phyloP scores from a whole-genome alignment of 2,797 vertebrate species.

The Betta splendens region DNA sequence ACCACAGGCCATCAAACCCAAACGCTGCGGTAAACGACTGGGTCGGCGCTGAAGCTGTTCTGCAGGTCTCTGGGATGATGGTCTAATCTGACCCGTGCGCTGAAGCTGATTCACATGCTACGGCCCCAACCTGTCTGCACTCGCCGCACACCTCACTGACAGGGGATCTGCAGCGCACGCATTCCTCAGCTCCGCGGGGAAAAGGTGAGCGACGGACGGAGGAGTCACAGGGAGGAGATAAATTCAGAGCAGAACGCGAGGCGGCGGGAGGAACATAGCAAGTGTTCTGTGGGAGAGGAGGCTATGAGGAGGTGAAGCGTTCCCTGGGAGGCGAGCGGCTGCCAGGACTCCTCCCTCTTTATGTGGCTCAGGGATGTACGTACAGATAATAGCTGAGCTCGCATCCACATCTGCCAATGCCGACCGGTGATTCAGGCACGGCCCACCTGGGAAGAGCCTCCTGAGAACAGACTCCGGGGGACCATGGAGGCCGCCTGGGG shows the following conservation, averaged over 20 bases:
- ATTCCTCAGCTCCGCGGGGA: constrained; percentile 71
- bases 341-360: constrained; percentile 60
- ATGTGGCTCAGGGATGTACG: constrained; percentile 47
- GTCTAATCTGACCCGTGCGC: constrained; percentile 77
- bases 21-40: no score
- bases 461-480: constrained; percentile 45
- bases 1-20: no score
- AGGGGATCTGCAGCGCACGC: constrained; percentile 71
- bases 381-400: constrained; percentile 57
- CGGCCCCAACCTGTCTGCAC: constrained; percentile 82
- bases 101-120: constrained; percentile 72
- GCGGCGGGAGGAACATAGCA: constrained; percentile 29
- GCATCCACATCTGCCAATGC: constrained; percentile 52
- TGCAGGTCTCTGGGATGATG: constrained; percentile 63
- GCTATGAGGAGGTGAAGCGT: constrained; percentile 58
- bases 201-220: constrained; percentile 18
- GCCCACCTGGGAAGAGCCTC: constrained; percentile 41
- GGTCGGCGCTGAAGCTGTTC: no score
- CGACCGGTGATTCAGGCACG: constrained; percentile 57
- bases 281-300: constrained; percentile 29
- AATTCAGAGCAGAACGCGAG: constrained; percentile 58
- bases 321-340: constrained; percentile 55
- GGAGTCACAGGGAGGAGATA: constrained; percentile 57
- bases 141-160: constrained; percentile 76
- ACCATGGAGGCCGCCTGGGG: constrained; percentile 70